Evolutionary conservation across 2,797 vertebrate species (phyloP).

Genomic region (Sebastes kiyomatsui): DNA sequence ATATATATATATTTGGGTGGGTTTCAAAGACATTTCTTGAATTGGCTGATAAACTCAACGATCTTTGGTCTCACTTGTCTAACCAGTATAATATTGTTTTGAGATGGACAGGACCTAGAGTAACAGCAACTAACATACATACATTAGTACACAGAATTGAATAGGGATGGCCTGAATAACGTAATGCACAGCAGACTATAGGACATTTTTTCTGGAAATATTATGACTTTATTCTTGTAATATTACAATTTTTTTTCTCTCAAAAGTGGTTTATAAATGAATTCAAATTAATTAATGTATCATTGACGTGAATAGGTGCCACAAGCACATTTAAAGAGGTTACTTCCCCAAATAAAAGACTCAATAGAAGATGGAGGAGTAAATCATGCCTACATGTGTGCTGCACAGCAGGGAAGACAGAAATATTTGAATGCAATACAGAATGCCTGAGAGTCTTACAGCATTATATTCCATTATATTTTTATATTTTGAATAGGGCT

Average conservation of each 20-base stretch:
- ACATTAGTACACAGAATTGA: neutral
- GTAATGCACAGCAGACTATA: neutral
- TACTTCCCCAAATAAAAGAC: neutral
- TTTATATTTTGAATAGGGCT: neutral
- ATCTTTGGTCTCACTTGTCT: neutral
- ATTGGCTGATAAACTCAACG: neutral
- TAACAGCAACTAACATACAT: neutral
- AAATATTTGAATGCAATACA: neutral
- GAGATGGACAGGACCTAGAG: neutral
- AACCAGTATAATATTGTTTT: neutral
- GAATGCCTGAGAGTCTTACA: neutral
- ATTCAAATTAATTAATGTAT: neutral
- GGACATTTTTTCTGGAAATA: neutral
- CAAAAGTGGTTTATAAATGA: neutral
- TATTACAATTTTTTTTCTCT: neutral
- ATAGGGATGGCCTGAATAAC: too few species aligned
- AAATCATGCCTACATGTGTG: neutral
- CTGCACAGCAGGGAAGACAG: neutral
- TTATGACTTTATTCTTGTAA: neutral
- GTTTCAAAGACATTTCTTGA: neutral
- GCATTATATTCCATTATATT: neutral
- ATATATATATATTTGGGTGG: too few species aligned
- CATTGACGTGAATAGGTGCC: neutral
- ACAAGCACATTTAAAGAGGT: neutral
- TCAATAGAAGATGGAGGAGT: neutral